These are phyloP conservation scores for Pentalonia nigronervosa DNA, from an alignment of 1,140 invertebrate genomes.

Conservation along the genomic window DNA sequence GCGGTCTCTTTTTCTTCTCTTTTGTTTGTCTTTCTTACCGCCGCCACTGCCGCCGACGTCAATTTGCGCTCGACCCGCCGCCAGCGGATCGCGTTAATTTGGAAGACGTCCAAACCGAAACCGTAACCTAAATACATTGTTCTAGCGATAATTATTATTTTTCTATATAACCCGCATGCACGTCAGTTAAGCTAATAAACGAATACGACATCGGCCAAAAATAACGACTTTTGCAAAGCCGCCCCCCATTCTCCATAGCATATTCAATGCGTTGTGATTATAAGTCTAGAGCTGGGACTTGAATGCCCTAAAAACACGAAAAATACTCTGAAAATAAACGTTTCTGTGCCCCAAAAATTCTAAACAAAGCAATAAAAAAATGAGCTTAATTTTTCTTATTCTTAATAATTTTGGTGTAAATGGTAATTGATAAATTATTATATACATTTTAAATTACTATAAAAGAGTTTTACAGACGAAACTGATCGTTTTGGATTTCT, in stretches of 20 bases:
- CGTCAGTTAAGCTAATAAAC: neutral
- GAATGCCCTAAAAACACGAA: too few relatives aligned
- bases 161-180: neutral
- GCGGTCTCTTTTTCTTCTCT: constrained; percentile 23
- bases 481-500: too few relatives aligned
- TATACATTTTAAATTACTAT: too few relatives aligned
- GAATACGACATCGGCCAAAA: neutral
- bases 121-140: constrained; percentile 38
- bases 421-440: too few relatives aligned
- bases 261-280: neutral
- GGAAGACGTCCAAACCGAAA: constrained; percentile 47
- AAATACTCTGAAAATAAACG: too few relatives aligned
- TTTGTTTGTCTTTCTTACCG: constrained; percentile 49
- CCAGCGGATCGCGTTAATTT: constrained; percentile 54
- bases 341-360: too few relatives aligned
- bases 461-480: too few relatives aligned
- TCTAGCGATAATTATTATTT: constrained; percentile 34
- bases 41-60: constrained; percentile 34
- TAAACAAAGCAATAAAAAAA: too few relatives aligned
- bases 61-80: constrained; percentile 46
- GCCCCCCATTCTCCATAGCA: neutral
- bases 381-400: too few relatives aligned
- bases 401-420: too few relatives aligned
- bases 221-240: neutral
- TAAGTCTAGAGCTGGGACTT: too few relatives aligned